Evolutionary conservation across 2,888 invertebrate species (phyloP).

Genomic region (Xestia sexstrigata): DNA sequence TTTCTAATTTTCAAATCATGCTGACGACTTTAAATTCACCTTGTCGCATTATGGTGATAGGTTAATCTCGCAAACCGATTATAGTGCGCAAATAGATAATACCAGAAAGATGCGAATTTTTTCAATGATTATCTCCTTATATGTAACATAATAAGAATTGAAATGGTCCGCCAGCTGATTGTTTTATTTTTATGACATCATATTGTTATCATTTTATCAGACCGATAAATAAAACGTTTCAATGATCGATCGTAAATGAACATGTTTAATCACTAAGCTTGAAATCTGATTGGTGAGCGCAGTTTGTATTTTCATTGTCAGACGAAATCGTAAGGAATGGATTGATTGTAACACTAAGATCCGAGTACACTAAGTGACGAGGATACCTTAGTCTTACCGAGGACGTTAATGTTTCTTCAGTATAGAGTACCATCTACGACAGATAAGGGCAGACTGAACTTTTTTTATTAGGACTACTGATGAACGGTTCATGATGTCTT

Average conservation of each 20-base stretch:
- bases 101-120: conserved; percentile 19
- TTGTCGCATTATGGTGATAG: conserved; percentile 32
- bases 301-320: background rate
- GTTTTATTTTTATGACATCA: conserved; percentile 33
- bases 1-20: conserved; percentile 33
- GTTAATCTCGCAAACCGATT: conserved; percentile 36
- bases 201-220: conserved; percentile 37
- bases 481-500: background rate
- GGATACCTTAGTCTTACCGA: too few relatives aligned
- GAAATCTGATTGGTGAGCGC: conserved; percentile 12
- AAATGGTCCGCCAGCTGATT: conserved; percentile 45
- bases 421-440: background rate
- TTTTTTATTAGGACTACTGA: background rate
- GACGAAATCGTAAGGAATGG: background rate
- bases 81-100: conserved; percentile 15
- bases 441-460: background rate
- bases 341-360: background rate
- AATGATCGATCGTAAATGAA: conserved; percentile 43
- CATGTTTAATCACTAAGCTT: conserved; percentile 17
- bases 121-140: conserved; percentile 36
- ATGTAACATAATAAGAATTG: conserved; percentile 52
- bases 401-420: background rate
- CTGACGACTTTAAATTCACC: conserved; percentile 32
- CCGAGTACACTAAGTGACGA: too few relatives aligned
- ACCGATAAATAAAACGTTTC: conserved; percentile 41